Percentiles rank a stretch among this genome's conserved stretches.
These are phyloP conservation scores for Tachysurus fulvidraco DNA, from an alignment of 2,113 vertebrate species.

Conservation along the genomic window DNA sequence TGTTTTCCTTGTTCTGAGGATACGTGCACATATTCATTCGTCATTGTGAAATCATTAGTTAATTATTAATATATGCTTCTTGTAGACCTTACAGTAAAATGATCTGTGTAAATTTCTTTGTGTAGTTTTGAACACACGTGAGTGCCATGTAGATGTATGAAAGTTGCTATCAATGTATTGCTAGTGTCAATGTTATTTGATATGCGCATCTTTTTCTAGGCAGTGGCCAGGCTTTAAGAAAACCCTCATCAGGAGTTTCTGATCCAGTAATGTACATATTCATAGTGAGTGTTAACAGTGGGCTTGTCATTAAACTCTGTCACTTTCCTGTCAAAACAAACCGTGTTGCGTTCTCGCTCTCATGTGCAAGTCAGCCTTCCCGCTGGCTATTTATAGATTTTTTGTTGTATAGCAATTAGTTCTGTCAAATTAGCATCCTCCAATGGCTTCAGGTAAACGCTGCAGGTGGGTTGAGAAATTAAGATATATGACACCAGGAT, in stretches of 20 bases:
- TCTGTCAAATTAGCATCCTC: slow-evolving; percentile 59
- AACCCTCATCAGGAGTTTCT: slow-evolving; percentile 64
- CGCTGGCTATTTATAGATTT: slow-evolving; percentile 67
- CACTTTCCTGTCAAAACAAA: slow-evolving; percentile 67
- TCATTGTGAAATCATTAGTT: background rate
- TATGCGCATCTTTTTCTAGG: background rate
- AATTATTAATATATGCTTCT: background rate
- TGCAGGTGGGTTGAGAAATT: slow-evolving; percentile 40
- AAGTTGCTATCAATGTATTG: background rate
- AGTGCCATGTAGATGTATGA: background rate
- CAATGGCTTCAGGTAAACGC: slow-evolving; percentile 53
- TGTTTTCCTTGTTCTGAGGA: background rate
- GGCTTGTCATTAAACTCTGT: slow-evolving; percentile 68
- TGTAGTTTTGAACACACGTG: background rate
- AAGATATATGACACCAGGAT: slow-evolving; percentile 20
- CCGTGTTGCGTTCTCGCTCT: slow-evolving; percentile 64
- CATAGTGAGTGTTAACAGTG: slow-evolving; percentile 54
- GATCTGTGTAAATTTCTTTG: background rate
- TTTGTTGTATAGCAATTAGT: slow-evolving; percentile 58
- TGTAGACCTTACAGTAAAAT: background rate
- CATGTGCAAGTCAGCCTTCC: slow-evolving; percentile 60
- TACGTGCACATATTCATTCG: background rate
- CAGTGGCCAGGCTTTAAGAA: slow-evolving; percentile 61
- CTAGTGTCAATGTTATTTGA: background rate
- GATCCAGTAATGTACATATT: slow-evolving; percentile 67